phyloP scores from a whole-genome alignment of 1,140 invertebrate species.

The Pogonomyrmex californicus region DNA sequence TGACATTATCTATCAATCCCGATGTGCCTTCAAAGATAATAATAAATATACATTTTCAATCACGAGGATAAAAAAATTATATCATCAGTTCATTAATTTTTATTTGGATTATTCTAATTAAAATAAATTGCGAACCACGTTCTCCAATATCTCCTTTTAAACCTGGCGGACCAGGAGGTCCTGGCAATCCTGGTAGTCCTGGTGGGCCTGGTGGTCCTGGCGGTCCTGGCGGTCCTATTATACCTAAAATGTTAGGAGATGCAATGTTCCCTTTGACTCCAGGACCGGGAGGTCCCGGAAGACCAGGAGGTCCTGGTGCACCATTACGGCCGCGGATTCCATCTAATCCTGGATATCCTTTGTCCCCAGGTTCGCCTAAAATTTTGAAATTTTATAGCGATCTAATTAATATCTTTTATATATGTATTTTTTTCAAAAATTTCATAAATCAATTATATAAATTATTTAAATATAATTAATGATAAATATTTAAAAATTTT shows the following conservation, averaged over 20 bases:
- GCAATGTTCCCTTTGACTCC: slow-evolving; percentile 82
- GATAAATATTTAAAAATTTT: slow-evolving; percentile 13
- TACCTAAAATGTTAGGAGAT: slow-evolving; percentile 76
- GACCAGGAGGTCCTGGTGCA: slow-evolving; percentile 83
- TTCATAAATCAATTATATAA: not conserved
- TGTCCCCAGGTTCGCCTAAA: slow-evolving; percentile 77
- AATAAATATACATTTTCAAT: not conserved
- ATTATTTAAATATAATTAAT: not conserved
- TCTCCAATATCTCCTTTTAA: slow-evolving; percentile 81
- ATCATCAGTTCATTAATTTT: slow-evolving; percentile 4
- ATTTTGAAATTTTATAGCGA: not conserved
- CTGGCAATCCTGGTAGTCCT: slow-evolving; percentile 85
- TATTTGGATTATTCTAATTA: not conserved
- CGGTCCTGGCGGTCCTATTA: slow-evolving; percentile 67
- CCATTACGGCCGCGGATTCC: slow-evolving; percentile 79
- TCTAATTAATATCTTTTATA: not conserved
- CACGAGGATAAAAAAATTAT: not conserved
- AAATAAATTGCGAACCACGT: slow-evolving; percentile 65
- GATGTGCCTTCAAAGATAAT: slow-evolving; percentile 47
- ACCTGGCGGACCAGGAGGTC: slow-evolving; percentile 84
- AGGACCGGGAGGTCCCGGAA: slow-evolving; percentile 82
- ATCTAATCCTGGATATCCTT: slow-evolving; percentile 77
- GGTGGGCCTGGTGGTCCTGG: slow-evolving; percentile 79
- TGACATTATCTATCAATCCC: slow-evolving; percentile 18
- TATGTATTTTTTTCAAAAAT: not conserved